Base-by-base conservation (phyloP, 1,140 invertebrate genomes). In the Drosophila cardini region DNA sequence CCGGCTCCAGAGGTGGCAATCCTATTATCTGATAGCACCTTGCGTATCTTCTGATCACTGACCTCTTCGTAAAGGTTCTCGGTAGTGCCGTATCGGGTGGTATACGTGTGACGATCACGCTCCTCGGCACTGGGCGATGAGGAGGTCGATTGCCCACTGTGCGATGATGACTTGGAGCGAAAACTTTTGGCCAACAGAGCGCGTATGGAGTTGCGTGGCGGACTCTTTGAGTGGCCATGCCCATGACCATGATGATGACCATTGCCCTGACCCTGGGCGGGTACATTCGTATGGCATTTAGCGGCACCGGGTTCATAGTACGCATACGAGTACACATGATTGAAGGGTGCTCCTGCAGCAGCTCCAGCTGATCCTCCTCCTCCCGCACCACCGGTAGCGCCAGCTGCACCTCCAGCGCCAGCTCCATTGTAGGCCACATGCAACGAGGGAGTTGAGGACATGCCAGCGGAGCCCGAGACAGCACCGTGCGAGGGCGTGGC, bases 51-150 rank as follows among this genome's bases (percentile, higher is more conserved):
- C 58, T 92, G 94, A 63, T 95, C 94, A 62, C 94, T 96, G 61
- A 97, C 97, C 93, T 97, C 96, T 93, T 97, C 96, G 91, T 97
- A 97, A 80, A 97, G 96, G 83, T 97, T 97, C 93, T 97, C 96
- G 90, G 96, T 96, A 26, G 96, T 96, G 16, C 96, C 96, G 81
- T 96, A 96, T 67, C 95, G 93, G 5, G 95, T 96, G 18, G 96
- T 94, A 79, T 96, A 96, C 42, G 95, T 96, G 80, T 96, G 95
- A 63, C 93, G 46, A 16, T 87, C 83, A 74, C 93, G 84, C 50
- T 92, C 91, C 62, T 91, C 91, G 46, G 91, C 72, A 21, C 79
- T 79, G 1, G 84, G 77, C 45, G 90, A 85, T 9, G 79, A 89
- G 30, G 78, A 90, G 0, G 82, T 82, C 10, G 81, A 84, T 36